Percentiles rank a stretch among this genome's conserved stretches.
Evolutionary conservation across 2,797 vertebrate species (phyloP).

Genomic region (Sebastes paucispinis): DNA sequence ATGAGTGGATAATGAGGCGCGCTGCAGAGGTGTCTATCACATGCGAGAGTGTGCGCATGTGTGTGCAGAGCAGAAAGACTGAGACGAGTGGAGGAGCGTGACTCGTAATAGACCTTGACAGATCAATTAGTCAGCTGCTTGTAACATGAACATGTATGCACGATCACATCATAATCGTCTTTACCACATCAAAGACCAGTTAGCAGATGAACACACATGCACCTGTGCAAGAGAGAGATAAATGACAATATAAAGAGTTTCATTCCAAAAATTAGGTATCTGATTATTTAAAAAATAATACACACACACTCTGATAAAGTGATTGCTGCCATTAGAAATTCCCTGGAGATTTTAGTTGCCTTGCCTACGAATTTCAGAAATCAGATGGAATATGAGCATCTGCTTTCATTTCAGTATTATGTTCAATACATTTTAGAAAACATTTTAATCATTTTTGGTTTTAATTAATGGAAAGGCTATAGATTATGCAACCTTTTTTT

Average conservation of each 20-base stretch:
- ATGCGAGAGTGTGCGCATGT: background rate
- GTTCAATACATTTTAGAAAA: background rate
- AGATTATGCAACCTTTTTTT: background rate
- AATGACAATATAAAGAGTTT: background rate
- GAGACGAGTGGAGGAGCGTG: slow-evolving; percentile 38
- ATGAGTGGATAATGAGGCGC: slow-evolving; percentile 62
- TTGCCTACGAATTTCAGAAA: background rate
- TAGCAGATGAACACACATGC: background rate
- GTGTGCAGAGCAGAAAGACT: background rate
- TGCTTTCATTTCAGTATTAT: background rate
- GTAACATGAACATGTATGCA: slow-evolving; percentile 50
- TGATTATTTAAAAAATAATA: background rate
- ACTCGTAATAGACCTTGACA: slow-evolving; percentile 64
- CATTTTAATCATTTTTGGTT: background rate
- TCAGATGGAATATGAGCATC: background rate
- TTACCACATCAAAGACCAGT: slow-evolving; percentile 26
- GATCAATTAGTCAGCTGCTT: slow-evolving; percentile 59
- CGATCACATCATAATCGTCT: slow-evolving; percentile 50
- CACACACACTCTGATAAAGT: background rate
- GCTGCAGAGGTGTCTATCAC: slow-evolving; percentile 49
- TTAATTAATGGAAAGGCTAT: background rate
- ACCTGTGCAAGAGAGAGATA: background rate
- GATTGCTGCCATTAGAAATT: background rate
- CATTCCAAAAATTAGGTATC: background rate
- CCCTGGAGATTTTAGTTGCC: background rate